A percentile compares a stretch with the other conserved stretches of the same genome.
phyloP scores from a whole-genome alignment of 2,797 vertebrate genomes.

The Spinus olivaceus region DNA sequence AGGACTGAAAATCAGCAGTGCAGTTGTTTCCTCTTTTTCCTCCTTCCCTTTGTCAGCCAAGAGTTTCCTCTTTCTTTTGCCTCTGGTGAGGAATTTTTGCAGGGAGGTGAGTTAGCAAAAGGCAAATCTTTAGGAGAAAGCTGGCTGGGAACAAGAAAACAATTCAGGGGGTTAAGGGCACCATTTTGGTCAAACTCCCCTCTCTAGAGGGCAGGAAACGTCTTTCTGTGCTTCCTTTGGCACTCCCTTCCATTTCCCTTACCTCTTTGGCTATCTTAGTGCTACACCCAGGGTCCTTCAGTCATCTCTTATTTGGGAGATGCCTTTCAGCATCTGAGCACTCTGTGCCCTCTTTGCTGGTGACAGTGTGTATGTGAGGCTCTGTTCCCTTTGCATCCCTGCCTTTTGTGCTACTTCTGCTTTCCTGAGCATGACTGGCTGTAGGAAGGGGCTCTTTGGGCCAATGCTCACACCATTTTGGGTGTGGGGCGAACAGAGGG shows the following conservation, averaged over 20 bases:
- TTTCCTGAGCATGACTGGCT: not conserved
- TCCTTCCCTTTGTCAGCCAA: not conserved
- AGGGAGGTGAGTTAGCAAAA: not conserved
- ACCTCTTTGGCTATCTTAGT: not conserved
- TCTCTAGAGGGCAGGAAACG: not conserved
- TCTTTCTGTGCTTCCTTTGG: not conserved
- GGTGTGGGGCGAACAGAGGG: rapidly evolving
- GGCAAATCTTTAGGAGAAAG: not conserved
- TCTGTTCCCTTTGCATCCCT: not conserved
- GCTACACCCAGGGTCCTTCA: not conserved
- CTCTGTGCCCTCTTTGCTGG: not conserved
- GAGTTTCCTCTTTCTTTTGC: not conserved
- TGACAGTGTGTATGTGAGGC: not conserved
- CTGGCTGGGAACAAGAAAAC: not conserved
- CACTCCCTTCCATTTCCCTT: not conserved
- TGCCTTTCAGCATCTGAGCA: not conserved
- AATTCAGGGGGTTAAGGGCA: not conserved
- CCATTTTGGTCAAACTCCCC: not conserved
- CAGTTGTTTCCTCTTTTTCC: conserved; percentile 42
- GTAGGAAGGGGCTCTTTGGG: not conserved
- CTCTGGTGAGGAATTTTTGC: not conserved
- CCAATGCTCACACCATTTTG: not conserved
- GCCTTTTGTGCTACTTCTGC: not conserved
- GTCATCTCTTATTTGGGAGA: not conserved
- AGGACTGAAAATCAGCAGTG: conserved; percentile 52